Base-by-base conservation (phyloP, 2,113 vertebrate species). In the Saguinus imperator region DNA sequence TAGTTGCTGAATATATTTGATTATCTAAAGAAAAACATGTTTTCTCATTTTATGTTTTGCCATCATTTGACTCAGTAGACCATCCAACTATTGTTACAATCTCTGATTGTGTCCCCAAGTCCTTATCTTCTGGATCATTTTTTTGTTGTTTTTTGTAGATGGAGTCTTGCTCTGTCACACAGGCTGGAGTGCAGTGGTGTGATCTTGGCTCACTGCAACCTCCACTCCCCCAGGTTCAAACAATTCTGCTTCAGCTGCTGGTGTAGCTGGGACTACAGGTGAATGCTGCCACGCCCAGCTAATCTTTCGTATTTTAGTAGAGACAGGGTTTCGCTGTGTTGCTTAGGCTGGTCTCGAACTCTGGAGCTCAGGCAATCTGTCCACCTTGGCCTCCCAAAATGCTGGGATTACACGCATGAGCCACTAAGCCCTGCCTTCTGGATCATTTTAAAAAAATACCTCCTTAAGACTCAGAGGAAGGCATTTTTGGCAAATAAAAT, bases 221-320 rank as follows among this genome's bases (percentile, higher is more conserved):
- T 64, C 27, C 29, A 29, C 61, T 52, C 27, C 29, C 61, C 58
- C 3, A 2, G 27, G 12, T 64, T 64, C 61, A 64, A 64, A 29
- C 27, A 32, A 64, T 64, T 64, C 12, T 64, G 12, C 12, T 29
- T 32, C 27, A 64, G 27, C 61, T 12, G 6, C 27, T 2, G 1
- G 61, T 29, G 61, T 64, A 64, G 61, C 61, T 64, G 27, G 61
- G 27, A 64, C 61, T 32, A 64, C 61, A 64, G 27, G 61, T 11
- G 13, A 64, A 29, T 14, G 61, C 61, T 2, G 12, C 61, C 5
- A 32, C 0, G 2, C 5, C 61, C 27, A 29, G 61, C 27, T 64
- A 64, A 32, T 64, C 14, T 64, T 64, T 14, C 32, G 27, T 64
- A 64, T 14, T 64, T 32, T 64, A 64, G 61, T 64, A 64, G 61